Evolutionary conservation across 2,113 vertebrate genomes (phyloP).

Genomic region (Tamias sibiricus): DNA sequence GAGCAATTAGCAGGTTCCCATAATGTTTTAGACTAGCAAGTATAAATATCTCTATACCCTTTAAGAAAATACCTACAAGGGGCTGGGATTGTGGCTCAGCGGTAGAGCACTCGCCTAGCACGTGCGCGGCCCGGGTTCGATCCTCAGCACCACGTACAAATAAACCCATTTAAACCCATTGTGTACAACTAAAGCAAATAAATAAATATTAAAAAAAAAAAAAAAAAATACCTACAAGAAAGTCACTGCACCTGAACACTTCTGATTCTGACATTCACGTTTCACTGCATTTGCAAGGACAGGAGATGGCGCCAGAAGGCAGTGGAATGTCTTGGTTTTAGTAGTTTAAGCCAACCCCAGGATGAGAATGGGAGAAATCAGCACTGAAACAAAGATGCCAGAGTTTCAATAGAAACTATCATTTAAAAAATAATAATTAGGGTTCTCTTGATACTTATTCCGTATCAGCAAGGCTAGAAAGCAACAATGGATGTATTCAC

Average conservation of each 20-base stretch:
- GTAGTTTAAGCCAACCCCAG: neutral
- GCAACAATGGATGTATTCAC: neutral
- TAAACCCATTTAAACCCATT: too few relatives aligned
- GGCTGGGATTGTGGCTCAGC: too few relatives aligned
- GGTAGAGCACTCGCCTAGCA: too few relatives aligned
- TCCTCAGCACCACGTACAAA: too few relatives aligned
- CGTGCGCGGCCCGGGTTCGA: too few relatives aligned
- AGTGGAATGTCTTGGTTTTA: neutral
- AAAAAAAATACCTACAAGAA: too few relatives aligned
- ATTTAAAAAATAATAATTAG: neutral
- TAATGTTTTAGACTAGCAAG: neutral
- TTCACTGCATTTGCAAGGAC: conserved; percentile 5
- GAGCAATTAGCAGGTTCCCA: neutral
- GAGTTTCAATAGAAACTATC: neutral
- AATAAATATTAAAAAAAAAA: too few relatives aligned
- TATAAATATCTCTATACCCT: conserved; percentile 7
- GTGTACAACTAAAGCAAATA: too few relatives aligned
- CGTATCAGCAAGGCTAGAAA: neutral
- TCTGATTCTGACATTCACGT: neutral
- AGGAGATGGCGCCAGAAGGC: conserved; percentile 73
- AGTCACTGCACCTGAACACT: neutral
- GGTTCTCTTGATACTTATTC: neutral
- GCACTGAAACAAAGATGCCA: neutral
- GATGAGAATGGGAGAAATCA: neutral
- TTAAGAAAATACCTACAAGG: too few relatives aligned